A percentile compares a stretch with the other conserved stretches of the same genome.
phyloP scores from a whole-genome alignment of 2,888 invertebrate genomes.

The Hemaris fuciformis region DNA sequence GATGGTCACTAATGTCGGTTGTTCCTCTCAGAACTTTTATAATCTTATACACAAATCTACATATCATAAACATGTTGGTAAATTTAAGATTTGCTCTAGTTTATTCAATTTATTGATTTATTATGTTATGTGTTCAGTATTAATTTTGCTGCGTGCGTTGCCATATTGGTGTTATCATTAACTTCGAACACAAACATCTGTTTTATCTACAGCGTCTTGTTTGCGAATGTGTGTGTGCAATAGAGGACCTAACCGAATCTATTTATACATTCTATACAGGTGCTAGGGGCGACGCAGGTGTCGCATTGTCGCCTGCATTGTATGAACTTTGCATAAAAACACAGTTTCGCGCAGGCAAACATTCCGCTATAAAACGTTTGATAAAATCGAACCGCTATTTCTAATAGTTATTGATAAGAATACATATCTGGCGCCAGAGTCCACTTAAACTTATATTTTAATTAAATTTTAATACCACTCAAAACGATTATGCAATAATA shows the following conservation, averaged over 20 bases:
- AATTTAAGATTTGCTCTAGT: neutral
- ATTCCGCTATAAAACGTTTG: slow-evolving; percentile 14
- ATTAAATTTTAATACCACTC: neutral
- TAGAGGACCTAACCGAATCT: slow-evolving; percentile 46
- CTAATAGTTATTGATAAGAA: neutral
- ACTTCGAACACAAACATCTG: slow-evolving; percentile 12
- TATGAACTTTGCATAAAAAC: slow-evolving; percentile 73
- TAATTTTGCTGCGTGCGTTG: neutral
- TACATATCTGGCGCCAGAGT: neutral
- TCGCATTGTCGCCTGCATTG: slow-evolving; percentile 65
- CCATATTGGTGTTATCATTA: neutral
- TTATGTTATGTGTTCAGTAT: neutral
- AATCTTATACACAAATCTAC: too few relatives aligned
- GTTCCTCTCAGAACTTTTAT: too few relatives aligned
- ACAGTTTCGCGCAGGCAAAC: slow-evolving; percentile 26
- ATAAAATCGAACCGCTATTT: slow-evolving; percentile 2
- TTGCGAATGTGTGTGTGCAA: slow-evolving; percentile 31
- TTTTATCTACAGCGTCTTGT: slow-evolving; percentile 7
- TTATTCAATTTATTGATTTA: neutral
- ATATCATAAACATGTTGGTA: neutral
- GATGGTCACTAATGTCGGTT: too few relatives aligned
- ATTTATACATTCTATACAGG: slow-evolving; percentile 74
- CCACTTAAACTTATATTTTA: neutral
- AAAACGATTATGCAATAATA: too few relatives aligned
- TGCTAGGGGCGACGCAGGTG: slow-evolving; percentile 65